These are phyloP conservation scores for Leucopsar rothschildi DNA, from an alignment of 2,113 vertebrate species.

Conservation along the genomic window DNA sequence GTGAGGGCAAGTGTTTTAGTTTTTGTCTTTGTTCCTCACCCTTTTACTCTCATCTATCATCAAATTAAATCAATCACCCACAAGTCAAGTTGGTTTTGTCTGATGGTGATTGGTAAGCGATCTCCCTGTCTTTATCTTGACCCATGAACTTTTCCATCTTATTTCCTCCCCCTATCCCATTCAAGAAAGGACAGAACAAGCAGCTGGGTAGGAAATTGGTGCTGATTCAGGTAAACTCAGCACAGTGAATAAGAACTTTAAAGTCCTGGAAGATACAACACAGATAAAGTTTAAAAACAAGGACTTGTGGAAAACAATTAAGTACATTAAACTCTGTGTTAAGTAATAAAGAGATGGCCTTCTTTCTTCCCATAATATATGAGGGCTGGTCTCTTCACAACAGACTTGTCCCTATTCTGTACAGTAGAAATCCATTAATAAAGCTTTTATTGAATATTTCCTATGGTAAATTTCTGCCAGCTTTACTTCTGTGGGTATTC, in stretches of 20 bases:
- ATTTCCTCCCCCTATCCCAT: neutral
- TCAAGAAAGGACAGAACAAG: neutral
- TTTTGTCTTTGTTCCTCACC: neutral
- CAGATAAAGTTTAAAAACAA: neutral
- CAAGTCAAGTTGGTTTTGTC: neutral
- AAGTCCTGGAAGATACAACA: neutral
- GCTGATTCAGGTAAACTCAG: neutral
- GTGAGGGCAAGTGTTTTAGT: neutral
- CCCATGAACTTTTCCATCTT: neutral
- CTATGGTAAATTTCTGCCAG: neutral
- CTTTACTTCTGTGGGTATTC: neutral
- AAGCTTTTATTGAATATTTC: neutral
- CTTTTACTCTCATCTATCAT: neutral
- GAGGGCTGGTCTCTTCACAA: neutral
- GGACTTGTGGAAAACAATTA: neutral
- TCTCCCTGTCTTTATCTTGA: neutral
- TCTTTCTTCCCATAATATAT: neutral
- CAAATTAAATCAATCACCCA: neutral
- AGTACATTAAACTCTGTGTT: neutral
- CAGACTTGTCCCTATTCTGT: neutral
- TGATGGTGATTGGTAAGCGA: neutral
- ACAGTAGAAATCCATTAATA: neutral
- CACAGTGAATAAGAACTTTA: neutral
- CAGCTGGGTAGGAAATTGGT: neutral
- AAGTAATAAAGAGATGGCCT: neutral